Conservation (phyloP, 2,797 vertebrate genomes). For the Dermochelys coriacea region DNA sequence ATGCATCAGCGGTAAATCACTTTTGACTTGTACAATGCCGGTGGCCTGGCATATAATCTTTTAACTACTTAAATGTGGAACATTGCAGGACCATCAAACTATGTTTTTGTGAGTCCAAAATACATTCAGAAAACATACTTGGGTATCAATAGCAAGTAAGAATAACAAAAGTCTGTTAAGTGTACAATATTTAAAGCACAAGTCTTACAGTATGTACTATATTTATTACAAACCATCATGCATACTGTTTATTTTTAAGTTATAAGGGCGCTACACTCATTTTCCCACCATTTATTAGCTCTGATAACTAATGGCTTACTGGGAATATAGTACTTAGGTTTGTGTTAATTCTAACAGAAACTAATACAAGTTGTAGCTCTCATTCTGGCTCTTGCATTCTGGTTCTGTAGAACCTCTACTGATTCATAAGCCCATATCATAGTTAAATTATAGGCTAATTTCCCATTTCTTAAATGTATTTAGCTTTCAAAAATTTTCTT, state of each 20-base stretch:
- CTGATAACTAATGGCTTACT: background rate
- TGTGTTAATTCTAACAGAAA: background rate
- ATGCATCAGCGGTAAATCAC: conserved; percentile 66
- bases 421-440: conserved; percentile 2
- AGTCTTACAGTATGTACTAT: background rate
- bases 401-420: background rate
- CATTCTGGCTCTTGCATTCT: background rate
- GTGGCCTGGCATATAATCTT: conserved; percentile 48
- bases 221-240: background rate
- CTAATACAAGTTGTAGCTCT: background rate
- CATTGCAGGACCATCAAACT: conserved; percentile 14
- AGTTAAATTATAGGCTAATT: background rate
- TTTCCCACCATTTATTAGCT: conserved; percentile 44
- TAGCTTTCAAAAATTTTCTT: background rate
- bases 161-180: conserved; percentile 27
- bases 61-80: conserved; percentile 55
- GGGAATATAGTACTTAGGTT: background rate
- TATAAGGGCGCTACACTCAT: background rate
- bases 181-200: background rate
- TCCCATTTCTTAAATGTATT: conserved; percentile 20
- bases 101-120: conserved; percentile 54
- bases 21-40: conserved; percentile 56
- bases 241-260: conserved; percentile 32
- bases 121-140: conserved; percentile 43
- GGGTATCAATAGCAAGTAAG: conserved; percentile 31